phyloP scores from a whole-genome alignment of 2,888 invertebrate genomes.

The Zygogramma bicolorata region DNA sequence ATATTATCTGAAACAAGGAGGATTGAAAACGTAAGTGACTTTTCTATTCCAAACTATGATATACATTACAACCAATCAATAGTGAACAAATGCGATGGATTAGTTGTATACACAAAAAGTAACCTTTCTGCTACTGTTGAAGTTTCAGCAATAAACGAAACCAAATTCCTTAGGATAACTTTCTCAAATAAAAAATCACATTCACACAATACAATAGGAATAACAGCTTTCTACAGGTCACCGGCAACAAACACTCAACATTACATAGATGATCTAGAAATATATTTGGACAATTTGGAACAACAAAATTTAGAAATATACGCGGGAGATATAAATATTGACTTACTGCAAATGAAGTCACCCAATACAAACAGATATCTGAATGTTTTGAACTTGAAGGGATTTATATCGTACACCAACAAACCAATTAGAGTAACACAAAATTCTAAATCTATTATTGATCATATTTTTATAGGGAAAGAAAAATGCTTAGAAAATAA shows the following conservation, averaged over 20 bases:
- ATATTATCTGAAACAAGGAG: slow-evolving; percentile 14
- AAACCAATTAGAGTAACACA: slow-evolving; percentile 21
- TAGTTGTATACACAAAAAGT: slow-evolving; percentile 17
- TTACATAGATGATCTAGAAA: slow-evolving; percentile 8
- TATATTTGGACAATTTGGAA: slow-evolving; percentile 16
- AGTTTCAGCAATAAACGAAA: slow-evolving; percentile 11
- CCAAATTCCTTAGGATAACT: slow-evolving; percentile 22
- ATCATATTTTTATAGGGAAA: slow-evolving; percentile 17
- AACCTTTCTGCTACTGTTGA: slow-evolving; percentile 15
- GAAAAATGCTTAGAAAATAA: slow-evolving; percentile 17
- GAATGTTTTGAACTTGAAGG: slow-evolving; percentile 14
- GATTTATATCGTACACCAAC: slow-evolving; percentile 11
- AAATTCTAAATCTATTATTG: slow-evolving; percentile 12
- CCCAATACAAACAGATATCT: slow-evolving; percentile 14
- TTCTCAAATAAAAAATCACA: neutral
- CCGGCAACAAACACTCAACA: neutral
- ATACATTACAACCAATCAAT: slow-evolving; percentile 10
- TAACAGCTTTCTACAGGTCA: slow-evolving; percentile 4
- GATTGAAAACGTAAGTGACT: slow-evolving; percentile 13
- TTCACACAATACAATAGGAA: slow-evolving; percentile 11
- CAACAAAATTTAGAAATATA: slow-evolving; percentile 10
- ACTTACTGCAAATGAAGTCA: neutral
- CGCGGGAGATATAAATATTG: slow-evolving; percentile 16
- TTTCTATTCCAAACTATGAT: slow-evolving; percentile 19
- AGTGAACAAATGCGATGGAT: slow-evolving; percentile 22